phyloP scores from a whole-genome alignment of 2,888 invertebrate genomes.

The Rhorus exstirpatorius region DNA sequence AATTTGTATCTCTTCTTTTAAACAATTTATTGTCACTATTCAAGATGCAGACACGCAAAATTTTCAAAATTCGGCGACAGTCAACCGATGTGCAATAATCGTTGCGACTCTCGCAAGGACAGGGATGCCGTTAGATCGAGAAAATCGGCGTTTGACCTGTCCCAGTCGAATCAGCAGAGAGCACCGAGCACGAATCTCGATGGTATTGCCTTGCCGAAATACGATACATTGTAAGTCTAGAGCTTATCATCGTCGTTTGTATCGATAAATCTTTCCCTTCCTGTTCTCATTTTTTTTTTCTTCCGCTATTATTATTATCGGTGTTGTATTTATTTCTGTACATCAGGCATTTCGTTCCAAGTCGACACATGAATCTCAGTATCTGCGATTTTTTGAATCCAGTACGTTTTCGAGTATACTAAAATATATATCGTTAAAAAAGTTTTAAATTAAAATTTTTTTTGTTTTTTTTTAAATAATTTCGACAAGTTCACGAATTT shows the following conservation, averaged over 20 bases:
- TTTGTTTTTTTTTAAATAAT: too few relatives aligned
- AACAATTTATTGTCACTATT: conserved; percentile 15
- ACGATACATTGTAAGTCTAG: conserved; percentile 72
- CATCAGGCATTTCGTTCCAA: too few relatives aligned
- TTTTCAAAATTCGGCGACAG: conserved; percentile 96
- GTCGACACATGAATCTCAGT: too few relatives aligned
- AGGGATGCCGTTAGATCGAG: conserved; percentile 91
- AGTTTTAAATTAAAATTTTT: conserved; percentile 95
- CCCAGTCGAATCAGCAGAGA: conserved; percentile 82
- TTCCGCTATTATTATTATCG: conserved; percentile 34
- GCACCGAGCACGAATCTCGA: conserved; percentile 77
- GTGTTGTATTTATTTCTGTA: too few relatives aligned
- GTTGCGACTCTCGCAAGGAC: conserved; percentile 94
- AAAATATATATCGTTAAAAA: too few relatives aligned
- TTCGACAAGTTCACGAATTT: too few relatives aligned
- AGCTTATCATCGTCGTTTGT: conserved; percentile 6
- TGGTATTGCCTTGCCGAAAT: conserved; percentile 69
- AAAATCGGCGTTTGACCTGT: conserved; percentile 88
- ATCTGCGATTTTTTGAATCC: too few relatives aligned
- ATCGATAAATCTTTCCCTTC: conserved; percentile 3
- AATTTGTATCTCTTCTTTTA: neutral
- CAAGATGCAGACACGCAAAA: conserved; percentile 93
- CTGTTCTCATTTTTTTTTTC: neutral
- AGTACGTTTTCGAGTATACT: too few relatives aligned
- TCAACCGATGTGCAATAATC: conserved; percentile 90